phyloP scores from a whole-genome alignment of 1,140 invertebrate genomes.

The Gryon sp. region DNA sequence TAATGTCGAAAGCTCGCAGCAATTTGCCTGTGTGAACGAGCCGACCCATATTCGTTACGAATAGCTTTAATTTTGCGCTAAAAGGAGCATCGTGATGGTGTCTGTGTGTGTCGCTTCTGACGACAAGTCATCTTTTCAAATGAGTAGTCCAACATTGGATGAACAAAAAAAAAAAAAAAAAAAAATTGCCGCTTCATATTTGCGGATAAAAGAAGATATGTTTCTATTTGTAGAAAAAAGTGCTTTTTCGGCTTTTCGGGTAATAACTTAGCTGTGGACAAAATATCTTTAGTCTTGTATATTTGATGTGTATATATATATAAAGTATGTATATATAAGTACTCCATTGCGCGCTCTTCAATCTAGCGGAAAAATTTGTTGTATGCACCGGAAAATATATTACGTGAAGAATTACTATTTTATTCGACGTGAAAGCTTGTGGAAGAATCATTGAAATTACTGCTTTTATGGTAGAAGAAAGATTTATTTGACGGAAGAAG shows the following conservation, averaged over 20 bases:
- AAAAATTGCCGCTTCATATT: conserved; percentile 25
- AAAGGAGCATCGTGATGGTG: conserved; percentile 37
- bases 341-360: too few relatives aligned
- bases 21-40: conserved; percentile 45
- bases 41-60: conserved; percentile 48
- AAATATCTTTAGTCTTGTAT: background rate
- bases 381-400: too few relatives aligned
- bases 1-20: conserved; percentile 30
- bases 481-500: too few relatives aligned
- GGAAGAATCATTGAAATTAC: too few relatives aligned
- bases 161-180: too few relatives aligned
- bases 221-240: conserved; percentile 1
- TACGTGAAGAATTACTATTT: too few relatives aligned
- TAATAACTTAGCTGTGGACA: conserved; percentile 11
- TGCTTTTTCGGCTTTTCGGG: conserved; percentile 2
- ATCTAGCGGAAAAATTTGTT: too few relatives aligned
- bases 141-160: conserved; percentile 16
- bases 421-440: too few relatives aligned
- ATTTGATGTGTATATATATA: too few relatives aligned
- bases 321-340: too few relatives aligned
- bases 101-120: conserved; percentile 19
- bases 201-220: conserved; percentile 18
- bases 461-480: too few relatives aligned
- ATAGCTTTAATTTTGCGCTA: conserved; percentile 46
- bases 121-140: conserved; percentile 41